Base-by-base conservation (phyloP, 2,113 vertebrate species). In the Cinclus cinclus region DNA sequence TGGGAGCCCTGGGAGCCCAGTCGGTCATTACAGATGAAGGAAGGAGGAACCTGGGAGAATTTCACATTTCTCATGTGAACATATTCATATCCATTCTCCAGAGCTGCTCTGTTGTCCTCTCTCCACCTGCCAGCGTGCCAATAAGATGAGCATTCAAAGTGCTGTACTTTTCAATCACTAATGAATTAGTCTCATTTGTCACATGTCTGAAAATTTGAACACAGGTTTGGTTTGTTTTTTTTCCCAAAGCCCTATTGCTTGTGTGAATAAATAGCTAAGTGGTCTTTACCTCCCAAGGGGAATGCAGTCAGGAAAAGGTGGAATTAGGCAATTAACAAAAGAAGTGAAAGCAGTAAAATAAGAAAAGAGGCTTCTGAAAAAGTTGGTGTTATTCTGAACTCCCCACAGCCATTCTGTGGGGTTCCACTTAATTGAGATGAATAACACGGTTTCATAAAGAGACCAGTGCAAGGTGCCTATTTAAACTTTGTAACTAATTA, bases 291-390 rank as follows among this genome's bases (percentile, higher is more conserved):
- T 94, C 92, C 81, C 94, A 86, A 21, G 68, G 49, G 56, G 30
- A 44, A 15, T 87, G 71, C 76, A 94, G 93, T 56, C 87, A 96
- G 85, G 56, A 95, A 86, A 94, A 95, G 89, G 95, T 96, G 91
- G 63, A 97, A 92, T 90, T 91, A 94, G 71, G 82, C 95, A 97
- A 97, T 96, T 97, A 97, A 92, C 78, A 94, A 63, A 92, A 83
- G 83, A 80, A 94, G 84, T 80, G 74, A 90, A 97, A 94, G 92
- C 89, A 74, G 44, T 88, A 78, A 96, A 97, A 97, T 69, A 82
- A 96, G 78, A 89, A 93, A 89, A 90, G 82, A 91, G 31, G 64
- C 41, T 93, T 94, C 83, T 75, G 49, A 88, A 92, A 96, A 95
- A 81, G 53, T 91, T 64, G 46, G 35, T 96, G 91, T 68, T 94